These are phyloP conservation scores for Campylomormyrus tamandua DNA, from an alignment of 2,113 vertebrate species.

Conservation along the genomic window DNA sequence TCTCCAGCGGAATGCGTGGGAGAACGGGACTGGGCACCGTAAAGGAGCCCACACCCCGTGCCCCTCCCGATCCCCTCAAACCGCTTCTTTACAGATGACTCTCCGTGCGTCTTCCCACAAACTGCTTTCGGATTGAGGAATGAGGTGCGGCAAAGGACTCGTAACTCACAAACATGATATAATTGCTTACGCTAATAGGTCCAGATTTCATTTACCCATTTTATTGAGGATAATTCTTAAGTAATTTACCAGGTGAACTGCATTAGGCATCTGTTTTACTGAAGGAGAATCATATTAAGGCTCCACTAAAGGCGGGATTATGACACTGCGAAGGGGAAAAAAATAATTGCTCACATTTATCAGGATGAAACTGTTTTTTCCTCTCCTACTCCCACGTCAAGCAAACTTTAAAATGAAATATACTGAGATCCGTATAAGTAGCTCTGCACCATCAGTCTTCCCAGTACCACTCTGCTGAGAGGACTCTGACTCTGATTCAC, in stretches of 20 bases:
- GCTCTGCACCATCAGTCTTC: neutral
- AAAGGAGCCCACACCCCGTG: neutral
- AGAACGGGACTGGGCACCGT: neutral
- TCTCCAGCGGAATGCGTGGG: neutral
- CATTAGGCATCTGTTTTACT: conserved; percentile 53
- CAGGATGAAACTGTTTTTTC: conserved; percentile 13
- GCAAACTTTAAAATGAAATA: neutral
- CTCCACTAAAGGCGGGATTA: conserved; percentile 7
- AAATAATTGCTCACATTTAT: conserved; percentile 26
- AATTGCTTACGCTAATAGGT: conserved; percentile 47
- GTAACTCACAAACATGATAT: conserved; percentile 32
- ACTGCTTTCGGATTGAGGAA: neutral
- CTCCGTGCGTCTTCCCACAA: neutral
- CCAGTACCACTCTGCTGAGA: neutral
- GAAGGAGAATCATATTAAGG: conserved; percentile 27
- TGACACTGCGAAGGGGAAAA: conserved; percentile 27
- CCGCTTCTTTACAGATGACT: neutral
- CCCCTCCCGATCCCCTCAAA: neutral
- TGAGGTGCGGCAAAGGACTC: neutral
- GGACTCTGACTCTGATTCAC: neutral
- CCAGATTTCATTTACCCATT: conserved; percentile 49
- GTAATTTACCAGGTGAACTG: conserved; percentile 54
- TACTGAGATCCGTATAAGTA: neutral
- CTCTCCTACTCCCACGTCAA: conserved; percentile 5
- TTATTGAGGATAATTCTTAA: conserved; percentile 46